Evolutionary conservation across 2,113 vertebrate species (phyloP), one percentile per base, ranked within the genome.

Genomic region (Chauna torquata): DNA sequence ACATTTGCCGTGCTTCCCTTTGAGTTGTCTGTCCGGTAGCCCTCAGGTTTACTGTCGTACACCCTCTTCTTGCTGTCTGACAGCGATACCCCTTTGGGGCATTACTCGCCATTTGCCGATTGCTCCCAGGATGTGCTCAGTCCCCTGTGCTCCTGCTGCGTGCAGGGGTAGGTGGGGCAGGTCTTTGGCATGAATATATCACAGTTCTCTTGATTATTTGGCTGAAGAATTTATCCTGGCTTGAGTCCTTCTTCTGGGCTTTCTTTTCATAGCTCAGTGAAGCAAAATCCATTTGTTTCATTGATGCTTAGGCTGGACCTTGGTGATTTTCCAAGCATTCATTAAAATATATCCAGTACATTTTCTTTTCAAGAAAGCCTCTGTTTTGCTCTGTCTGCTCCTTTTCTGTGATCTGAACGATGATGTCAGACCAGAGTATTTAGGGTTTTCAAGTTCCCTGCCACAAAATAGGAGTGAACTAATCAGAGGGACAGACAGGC

Each of bases 401-500:
- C 24, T 30, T 32, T 38, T 49, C 30, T 50, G 25, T 54, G 69
- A 6, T 20, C 57, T 71, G 16, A 42, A 49, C 0, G 36, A 6
- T 34, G 83, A 36, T 36, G 69, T 44, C 81, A 82, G 50, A 52
- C 2, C 0, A 0, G 77, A 59, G 45, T 34, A 36, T 49, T 88
- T 24, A 50, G 94, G 68, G 62, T 62, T 91, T 90, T 69, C 86
- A 55, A 49, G 49, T 54, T 80, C 79, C 45, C 66, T 82, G 72
- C 34, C 72, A 50, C 76, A n/a, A 66, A 82, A 8, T 4, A 82
- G 81, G 55, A 83, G 38, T 45, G 54, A 90, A 57, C 82, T 82
- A 44, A 91, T 94, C 84, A 90, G 68, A 62, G 85, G 96, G 88
- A 70, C 75, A 76, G 82, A 25, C 59, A 24, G 54, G 90, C 75